Percentiles rank a stretch among this genome's conserved stretches.
Conservation (phyloP, 2,113 vertebrate species). For the Cervus canadensis region DNA sequence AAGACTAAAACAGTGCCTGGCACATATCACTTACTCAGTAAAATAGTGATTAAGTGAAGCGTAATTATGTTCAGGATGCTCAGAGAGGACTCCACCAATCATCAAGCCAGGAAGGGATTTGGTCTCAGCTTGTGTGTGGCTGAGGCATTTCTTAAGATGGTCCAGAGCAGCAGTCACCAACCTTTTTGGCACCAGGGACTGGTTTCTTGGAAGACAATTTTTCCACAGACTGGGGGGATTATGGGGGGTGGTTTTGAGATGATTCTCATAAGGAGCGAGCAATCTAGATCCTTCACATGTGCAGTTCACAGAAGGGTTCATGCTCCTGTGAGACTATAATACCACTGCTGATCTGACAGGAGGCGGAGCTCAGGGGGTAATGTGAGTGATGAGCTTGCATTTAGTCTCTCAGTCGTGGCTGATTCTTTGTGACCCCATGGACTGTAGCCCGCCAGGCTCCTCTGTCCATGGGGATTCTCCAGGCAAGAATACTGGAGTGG, state of each 20-base stretch:
- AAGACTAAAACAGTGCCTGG: neutral
- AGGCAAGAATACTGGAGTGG: neutral
- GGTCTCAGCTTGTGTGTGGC: neutral
- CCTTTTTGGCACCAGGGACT: neutral
- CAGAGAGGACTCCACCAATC: neutral
- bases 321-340: neutral
- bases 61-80: neutral
- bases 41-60: neutral
- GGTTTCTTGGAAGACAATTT: neutral
- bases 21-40: neutral
- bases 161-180: neutral
- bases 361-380: neutral
- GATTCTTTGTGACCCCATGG: neutral
- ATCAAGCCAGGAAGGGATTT: neutral
- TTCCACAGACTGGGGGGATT: neutral
- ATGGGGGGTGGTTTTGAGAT: neutral
- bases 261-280: neutral
- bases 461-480: neutral
- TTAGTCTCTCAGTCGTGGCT: neutral
- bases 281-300: neutral
- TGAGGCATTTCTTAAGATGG: neutral
- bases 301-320: neutral
- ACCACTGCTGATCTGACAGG: neutral
- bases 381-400: neutral
- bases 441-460: neutral